Conservation (phyloP, 2,797 vertebrate genomes). For the Siniperca scherzeri region DNA sequence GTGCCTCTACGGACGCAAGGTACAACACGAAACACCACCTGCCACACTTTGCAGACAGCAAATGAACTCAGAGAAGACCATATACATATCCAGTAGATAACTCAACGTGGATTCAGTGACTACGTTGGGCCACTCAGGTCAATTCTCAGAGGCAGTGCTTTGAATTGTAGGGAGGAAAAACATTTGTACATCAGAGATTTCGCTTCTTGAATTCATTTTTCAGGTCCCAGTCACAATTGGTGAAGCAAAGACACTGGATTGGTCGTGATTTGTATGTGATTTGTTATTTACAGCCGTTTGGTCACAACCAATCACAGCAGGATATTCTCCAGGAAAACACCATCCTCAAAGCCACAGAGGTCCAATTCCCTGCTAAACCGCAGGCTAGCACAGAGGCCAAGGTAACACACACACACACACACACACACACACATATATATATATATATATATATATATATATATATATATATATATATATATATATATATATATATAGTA, state of each 20-base stretch:
- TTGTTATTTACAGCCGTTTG: slow-evolving; percentile 91
- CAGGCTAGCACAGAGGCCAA: slow-evolving; percentile 99
- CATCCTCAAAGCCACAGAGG: slow-evolving; percentile 99
- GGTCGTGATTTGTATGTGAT: neutral
- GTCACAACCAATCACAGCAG: slow-evolving; percentile 99
- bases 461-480: too few relatives aligned
- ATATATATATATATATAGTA: too few relatives aligned
- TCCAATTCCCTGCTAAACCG: slow-evolving; percentile 99
- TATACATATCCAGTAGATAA: neutral
- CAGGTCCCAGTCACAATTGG: neutral
- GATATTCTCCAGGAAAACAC: slow-evolving; percentile 99
- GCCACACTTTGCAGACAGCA: neutral
- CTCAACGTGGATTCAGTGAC: neutral
- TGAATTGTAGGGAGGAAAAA: neutral
- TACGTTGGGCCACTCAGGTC: neutral
- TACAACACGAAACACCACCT: slow-evolving; percentile 58
- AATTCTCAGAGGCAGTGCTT: neutral
- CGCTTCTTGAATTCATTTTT: neutral
- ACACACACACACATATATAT: neutral
- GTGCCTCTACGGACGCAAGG: slow-evolving; percentile 99
- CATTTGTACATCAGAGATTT: neutral
- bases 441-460: too few relatives aligned
- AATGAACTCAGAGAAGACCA: neutral
- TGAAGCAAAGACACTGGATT: neutral
- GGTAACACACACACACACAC: slow-evolving; percentile 81